phyloP scores from a whole-genome alignment of 2,888 invertebrate genomes.

The Proisotoma minuta region DNA sequence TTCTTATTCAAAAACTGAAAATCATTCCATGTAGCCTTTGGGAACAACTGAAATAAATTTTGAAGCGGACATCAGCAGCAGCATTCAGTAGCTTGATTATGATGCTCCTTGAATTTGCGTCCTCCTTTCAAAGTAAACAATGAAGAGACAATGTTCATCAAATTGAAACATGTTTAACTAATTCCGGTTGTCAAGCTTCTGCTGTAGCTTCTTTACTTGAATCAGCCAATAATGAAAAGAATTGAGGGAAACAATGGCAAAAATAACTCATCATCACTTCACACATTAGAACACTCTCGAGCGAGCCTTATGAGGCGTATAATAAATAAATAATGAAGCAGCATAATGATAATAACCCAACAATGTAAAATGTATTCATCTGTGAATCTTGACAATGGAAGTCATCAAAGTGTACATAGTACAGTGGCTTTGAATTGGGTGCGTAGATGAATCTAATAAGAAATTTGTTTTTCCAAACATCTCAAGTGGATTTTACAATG shows the following conservation, averaged over 20 bases:
- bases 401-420: too few species aligned
- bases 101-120: not conserved
- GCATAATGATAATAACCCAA: too few species aligned
- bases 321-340: too few species aligned
- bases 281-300: not conserved
- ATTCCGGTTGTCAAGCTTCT: slow-evolving; percentile 1
- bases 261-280: too few species aligned
- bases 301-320: slow-evolving; percentile 11
- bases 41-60: too few species aligned
- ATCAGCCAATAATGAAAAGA: not conserved
- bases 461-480: not conserved
- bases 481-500: not conserved
- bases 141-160: not conserved
- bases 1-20: slow-evolving; percentile 4
- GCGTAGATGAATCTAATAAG: too few species aligned
- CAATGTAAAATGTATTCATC: too few species aligned
- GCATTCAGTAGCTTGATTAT: not conserved
- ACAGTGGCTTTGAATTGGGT: too few species aligned
- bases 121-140: not conserved
- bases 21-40: too few species aligned
- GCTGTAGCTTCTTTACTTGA: not conserved
- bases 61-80: not conserved
- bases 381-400: too few species aligned
- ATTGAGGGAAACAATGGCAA: too few species aligned
- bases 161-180: not conserved